A percentile compares a stretch with the other conserved stretches of the same genome.
phyloP scores from a whole-genome alignment of 2,888 invertebrate species.

The Sarcophaga subvicina region DNA sequence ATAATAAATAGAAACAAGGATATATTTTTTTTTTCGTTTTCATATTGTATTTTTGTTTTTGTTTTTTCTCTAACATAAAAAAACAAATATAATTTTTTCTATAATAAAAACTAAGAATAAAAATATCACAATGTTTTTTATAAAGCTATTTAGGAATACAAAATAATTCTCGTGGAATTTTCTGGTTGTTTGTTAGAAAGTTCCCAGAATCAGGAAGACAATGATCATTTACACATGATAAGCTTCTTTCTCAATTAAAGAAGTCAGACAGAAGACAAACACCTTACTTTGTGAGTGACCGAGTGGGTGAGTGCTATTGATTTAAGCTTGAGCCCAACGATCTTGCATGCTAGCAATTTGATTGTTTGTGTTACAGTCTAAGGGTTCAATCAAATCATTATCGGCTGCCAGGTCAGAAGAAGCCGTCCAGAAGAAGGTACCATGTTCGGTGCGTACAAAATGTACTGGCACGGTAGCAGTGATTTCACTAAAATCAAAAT shows the following conservation, averaged over 20 bases:
- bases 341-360: constrained; percentile 79
- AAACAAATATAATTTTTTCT: neutral
- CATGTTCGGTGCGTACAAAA: constrained; percentile 90
- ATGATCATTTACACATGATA: constrained; percentile 29
- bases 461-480: constrained; percentile 85
- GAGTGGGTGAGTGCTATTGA: neutral
- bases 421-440: constrained; percentile 93
- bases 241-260: constrained; percentile 41
- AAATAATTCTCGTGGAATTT: constrained; percentile 46
- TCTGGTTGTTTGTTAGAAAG: constrained; percentile 35
- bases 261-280: constrained; percentile 36
- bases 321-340: constrained; percentile 89
- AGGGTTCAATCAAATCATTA: constrained; percentile 79
- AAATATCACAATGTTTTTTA: constrained; percentile 70
- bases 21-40: neutral
- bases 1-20: neutral
- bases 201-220: constrained; percentile 59
- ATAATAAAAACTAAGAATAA: constrained; percentile 21
- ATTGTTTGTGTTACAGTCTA: constrained; percentile 79
- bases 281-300: constrained; percentile 27
- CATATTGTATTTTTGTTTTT: constrained; percentile 19
- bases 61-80: constrained; percentile 38
- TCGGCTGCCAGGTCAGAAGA: constrained; percentile 81
- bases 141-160: constrained; percentile 55
- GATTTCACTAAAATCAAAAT: constrained; percentile 77